A percentile compares a stretch with the other conserved stretches of the same genome.
Evolutionary conservation across 2,113 vertebrate genomes (phyloP).

Genomic region (Australoheros scitulus): DNA sequence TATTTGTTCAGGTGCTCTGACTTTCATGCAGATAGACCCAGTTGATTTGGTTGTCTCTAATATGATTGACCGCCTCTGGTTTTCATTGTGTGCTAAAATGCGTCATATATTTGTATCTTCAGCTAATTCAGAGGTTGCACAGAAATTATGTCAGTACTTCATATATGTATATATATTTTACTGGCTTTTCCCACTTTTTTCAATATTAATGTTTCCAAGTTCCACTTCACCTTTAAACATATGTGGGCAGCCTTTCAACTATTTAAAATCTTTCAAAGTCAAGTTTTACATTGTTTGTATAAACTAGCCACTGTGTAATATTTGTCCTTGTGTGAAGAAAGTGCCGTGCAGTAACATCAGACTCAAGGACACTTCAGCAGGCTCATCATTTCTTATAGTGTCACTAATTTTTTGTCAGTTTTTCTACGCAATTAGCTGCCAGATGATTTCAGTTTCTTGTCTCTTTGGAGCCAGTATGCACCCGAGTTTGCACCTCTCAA

Average conservation of each 20-base stretch:
- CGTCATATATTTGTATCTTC: neutral
- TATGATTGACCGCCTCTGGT: neutral
- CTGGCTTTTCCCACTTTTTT: neutral
- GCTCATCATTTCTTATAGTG: neutral
- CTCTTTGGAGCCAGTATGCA: neutral
- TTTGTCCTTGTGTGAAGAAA: neutral
- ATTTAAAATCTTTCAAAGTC: neutral
- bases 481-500: neutral
- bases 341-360: neutral
- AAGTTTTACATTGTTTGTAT: neutral
- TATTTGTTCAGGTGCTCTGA: too few relatives aligned
- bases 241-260: neutral
- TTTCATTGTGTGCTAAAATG: neutral
- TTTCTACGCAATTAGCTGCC: neutral
- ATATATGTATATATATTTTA: too few relatives aligned
- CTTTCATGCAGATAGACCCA: too few relatives aligned
- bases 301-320: neutral
- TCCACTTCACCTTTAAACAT: neutral
- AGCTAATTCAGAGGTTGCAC: neutral
- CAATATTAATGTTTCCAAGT: neutral
- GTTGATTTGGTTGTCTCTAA: neutral
- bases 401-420: neutral
- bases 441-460: neutral
- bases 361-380: neutral
- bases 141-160: neutral